These are phyloP conservation scores for Drosophila siamana DNA, from an alignment of 2,888 invertebrate genomes.

Conservation along the genomic window DNA sequence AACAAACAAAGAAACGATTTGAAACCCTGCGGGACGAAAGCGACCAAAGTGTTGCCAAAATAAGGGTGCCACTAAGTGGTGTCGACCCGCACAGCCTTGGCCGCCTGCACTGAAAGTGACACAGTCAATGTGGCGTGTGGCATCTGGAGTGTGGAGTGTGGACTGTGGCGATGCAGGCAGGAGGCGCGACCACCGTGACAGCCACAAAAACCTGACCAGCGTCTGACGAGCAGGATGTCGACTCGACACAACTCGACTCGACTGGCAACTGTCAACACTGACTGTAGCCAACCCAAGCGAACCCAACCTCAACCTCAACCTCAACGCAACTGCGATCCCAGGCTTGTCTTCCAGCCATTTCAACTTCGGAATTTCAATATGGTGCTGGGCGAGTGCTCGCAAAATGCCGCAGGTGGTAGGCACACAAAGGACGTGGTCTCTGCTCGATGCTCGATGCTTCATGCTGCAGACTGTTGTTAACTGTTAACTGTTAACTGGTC, in stretches of 20 bases:
- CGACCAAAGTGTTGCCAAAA: slow-evolving; percentile 46
- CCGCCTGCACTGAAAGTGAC: slow-evolving; percentile 3
- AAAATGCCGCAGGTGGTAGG: slow-evolving; percentile 72
- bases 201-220: slow-evolving; percentile 65
- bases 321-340: neutral
- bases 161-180: slow-evolving; percentile 15
- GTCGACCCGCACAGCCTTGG: slow-evolving; percentile 16
- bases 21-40: slow-evolving; percentile 22
- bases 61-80: slow-evolving; percentile 61
- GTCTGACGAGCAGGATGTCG: slow-evolving; percentile 36
- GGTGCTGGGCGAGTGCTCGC: slow-evolving; percentile 40
- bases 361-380: slow-evolving; percentile 81
- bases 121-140: slow-evolving; percentile 1
- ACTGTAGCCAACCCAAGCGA: slow-evolving; percentile 33
- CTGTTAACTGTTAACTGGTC: neutral
- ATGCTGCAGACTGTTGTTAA: too few species aligned
- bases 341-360: slow-evolving; percentile 69
- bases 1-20: slow-evolving; percentile 30
- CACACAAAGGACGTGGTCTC: slow-evolving; percentile 34
- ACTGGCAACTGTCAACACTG: slow-evolving; percentile 25
- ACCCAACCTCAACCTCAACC: slow-evolving; percentile 22
- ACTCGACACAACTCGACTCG: slow-evolving; percentile 5
- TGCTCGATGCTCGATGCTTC: too few species aligned
- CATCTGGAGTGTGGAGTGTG: neutral
- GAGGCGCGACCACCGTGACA: slow-evolving; percentile 53